phyloP scores from a whole-genome alignment of 2,888 invertebrate species.

The Minunthozetes semirufus region DNA sequence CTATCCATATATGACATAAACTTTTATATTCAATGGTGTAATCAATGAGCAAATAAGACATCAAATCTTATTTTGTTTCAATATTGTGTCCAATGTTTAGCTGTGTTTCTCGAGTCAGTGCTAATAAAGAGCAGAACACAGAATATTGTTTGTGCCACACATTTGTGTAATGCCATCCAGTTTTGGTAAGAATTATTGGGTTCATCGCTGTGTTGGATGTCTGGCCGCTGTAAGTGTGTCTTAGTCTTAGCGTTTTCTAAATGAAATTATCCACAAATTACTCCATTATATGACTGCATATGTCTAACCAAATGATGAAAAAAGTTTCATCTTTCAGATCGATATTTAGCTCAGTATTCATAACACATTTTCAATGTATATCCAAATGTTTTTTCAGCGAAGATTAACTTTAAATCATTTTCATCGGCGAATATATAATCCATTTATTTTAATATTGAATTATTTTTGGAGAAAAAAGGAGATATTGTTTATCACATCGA shows the following conservation, averaged over 20 bases:
- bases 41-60: too few relatives aligned
- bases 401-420: too few relatives aligned
- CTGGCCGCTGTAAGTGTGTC: conserved; percentile 30
- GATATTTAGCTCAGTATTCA: too few relatives aligned
- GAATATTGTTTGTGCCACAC: too few relatives aligned
- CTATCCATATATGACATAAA: background rate
- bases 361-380: background rate
- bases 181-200: conserved; percentile 33
- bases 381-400: background rate
- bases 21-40: background rate
- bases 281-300: background rate
- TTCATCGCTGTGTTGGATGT: conserved; percentile 31
- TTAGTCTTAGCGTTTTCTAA: background rate
- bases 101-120: too few relatives aligned
- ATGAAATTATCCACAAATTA: background rate
- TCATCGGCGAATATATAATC: too few relatives aligned
- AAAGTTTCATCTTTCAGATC: background rate
- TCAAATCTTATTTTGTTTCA: background rate
- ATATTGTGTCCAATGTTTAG: background rate
- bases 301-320: background rate
- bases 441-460: too few relatives aligned
- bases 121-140: too few relatives aligned
- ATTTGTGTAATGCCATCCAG: conserved; percentile 33
- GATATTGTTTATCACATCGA: too few relatives aligned
- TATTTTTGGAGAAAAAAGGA: too few relatives aligned